Evolutionary conservation across 2,113 vertebrate genomes (phyloP).

Genomic region (Glareola pratincola): DNA sequence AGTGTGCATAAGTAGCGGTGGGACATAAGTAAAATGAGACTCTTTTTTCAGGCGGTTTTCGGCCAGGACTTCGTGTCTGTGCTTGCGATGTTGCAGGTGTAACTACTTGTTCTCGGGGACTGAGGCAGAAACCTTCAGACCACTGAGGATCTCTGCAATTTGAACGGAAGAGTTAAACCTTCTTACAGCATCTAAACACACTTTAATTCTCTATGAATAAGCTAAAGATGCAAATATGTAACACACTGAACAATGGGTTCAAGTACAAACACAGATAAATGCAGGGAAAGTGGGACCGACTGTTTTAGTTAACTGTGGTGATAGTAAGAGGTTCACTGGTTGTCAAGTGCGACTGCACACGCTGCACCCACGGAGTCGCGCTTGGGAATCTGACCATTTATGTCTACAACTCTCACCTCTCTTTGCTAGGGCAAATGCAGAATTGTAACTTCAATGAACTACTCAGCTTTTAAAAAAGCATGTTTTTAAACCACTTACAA

Average conservation of each 20-base stretch:
- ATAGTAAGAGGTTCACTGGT: neutral
- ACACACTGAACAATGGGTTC: neutral
- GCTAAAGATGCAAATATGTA: neutral
- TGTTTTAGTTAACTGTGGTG: neutral
- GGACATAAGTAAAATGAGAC: neutral
- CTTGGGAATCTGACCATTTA: neutral
- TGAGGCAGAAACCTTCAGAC: neutral
- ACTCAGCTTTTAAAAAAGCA: conserved; percentile 19
- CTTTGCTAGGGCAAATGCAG: neutral
- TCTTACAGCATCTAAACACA: neutral
- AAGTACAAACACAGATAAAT: neutral
- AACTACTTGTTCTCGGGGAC: neutral
- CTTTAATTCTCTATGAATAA: neutral
- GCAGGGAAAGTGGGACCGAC: neutral
- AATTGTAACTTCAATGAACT: conserved; percentile 1
- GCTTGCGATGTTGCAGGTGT: neutral
- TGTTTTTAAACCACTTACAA: conserved; percentile 41
- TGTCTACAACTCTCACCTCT: neutral
- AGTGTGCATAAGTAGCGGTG: neutral
- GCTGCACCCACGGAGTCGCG: neutral
- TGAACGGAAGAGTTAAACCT: neutral
- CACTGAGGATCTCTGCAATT: neutral
- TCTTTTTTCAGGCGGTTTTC: neutral
- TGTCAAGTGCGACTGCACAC: neutral
- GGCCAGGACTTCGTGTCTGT: neutral